Percentiles rank a stretch among this genome's conserved stretches.
These are phyloP conservation scores for Puntigrus tetrazona DNA, from an alignment of 2,113 vertebrate genomes.

Conservation along the genomic window DNA sequence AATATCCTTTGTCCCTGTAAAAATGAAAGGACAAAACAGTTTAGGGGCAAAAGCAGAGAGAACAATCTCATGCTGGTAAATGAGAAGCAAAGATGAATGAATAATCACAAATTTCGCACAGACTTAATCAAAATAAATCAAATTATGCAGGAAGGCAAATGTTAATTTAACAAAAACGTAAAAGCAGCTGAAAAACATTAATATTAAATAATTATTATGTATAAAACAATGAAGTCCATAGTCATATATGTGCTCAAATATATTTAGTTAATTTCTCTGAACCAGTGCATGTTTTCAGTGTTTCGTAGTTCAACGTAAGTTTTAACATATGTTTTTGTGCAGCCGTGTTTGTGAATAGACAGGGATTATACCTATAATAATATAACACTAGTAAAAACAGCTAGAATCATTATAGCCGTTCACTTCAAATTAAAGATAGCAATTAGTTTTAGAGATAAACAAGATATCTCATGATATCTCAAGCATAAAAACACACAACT, in stretches of 20 bases:
- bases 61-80: slow-evolving; percentile 43
- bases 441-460: no score
- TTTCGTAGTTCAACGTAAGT: not conserved
- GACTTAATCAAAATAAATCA: slow-evolving; percentile 55
- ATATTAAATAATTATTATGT: not conserved
- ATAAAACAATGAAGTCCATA: slow-evolving; percentile 40
- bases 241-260: no score
- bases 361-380: no score
- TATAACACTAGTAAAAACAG: no score
- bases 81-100: slow-evolving; percentile 49
- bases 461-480: no score
- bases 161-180: slow-evolving; percentile 18
- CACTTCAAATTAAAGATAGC: no score
- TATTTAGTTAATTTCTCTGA: no score
- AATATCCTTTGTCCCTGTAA: slow-evolving; percentile 50
- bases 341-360: not conserved
- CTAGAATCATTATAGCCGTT: no score
- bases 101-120: slow-evolving; percentile 53
- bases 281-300: not conserved
- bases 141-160: slow-evolving; percentile 52
- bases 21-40: slow-evolving; percentile 56
- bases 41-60: slow-evolving; percentile 36
- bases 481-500: no score
- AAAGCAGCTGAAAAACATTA: slow-evolving; percentile 17
- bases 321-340: no score